Percentiles rank a stretch among this genome's conserved stretches.
Evolutionary conservation across 2,113 vertebrate species (phyloP).

Genomic region (Ceuthmochares aereus): DNA sequence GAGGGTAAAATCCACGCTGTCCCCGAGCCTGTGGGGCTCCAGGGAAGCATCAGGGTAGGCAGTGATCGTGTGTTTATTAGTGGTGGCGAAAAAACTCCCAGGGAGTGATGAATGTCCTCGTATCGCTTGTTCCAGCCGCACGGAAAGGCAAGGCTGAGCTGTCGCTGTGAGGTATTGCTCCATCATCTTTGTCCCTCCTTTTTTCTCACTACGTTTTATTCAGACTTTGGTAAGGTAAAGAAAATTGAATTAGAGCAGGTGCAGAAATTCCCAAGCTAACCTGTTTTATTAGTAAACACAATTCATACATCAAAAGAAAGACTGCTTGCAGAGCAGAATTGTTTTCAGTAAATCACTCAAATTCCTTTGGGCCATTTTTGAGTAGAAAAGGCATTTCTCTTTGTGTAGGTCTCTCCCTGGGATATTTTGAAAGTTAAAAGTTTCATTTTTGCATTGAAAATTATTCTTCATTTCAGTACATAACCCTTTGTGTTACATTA

Average conservation of each 20-base stretch:
- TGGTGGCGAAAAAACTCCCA: not conserved
- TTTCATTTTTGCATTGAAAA: not conserved
- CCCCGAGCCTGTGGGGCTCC: not conserved
- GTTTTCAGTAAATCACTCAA: not conserved
- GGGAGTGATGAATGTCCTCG: not conserved
- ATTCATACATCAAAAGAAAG: not conserved
- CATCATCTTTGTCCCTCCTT: not conserved
- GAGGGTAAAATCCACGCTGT: not conserved
- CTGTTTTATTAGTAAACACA: not conserved
- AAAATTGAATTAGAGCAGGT: not conserved
- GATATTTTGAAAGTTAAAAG: not conserved
- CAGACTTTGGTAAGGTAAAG: not conserved
- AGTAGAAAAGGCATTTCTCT: not conserved
- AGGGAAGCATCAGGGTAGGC: not conserved
- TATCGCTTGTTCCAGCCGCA: not conserved
- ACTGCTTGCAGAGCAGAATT: not conserved
- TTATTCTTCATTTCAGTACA: not conserved
- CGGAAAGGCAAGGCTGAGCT: constrained; percentile 9
- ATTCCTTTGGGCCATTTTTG: not conserved
- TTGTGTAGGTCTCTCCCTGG: not conserved
- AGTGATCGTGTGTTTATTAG: not conserved
- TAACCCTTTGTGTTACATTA: not conserved
- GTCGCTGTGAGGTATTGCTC: not conserved
- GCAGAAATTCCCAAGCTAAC: not conserved
- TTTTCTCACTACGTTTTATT: not conserved